A percentile compares a stretch with the other conserved stretches of the same genome.
Conservation (phyloP, 2,797 vertebrate genomes). For the Danio tinwini region DNA sequence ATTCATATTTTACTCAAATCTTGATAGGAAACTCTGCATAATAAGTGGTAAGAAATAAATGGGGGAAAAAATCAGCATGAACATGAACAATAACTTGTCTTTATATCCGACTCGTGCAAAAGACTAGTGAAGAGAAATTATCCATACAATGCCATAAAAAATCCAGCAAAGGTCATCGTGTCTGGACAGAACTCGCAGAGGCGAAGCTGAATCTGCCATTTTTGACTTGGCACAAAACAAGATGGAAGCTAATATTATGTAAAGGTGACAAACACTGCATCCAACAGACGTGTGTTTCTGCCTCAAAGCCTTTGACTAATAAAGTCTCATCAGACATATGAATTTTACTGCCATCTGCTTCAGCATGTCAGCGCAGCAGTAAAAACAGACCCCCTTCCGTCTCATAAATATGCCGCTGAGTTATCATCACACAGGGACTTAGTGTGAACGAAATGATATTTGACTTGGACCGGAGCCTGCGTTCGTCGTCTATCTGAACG, state of each 20-base stretch:
- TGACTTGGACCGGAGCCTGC: constrained; percentile 27
- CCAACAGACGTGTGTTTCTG: constrained; percentile 34
- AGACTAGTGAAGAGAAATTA: not conserved
- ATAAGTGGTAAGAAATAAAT: no score
- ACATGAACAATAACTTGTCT: not conserved
- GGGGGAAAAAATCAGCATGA: no score
- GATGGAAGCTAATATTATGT: constrained; percentile 37
- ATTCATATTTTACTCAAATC: no score
- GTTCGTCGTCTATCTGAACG: constrained; percentile 4
- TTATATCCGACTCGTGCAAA: not conserved
- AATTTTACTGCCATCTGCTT: constrained; percentile 74
- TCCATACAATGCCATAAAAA: not conserved
- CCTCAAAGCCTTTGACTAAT: constrained; percentile 37
- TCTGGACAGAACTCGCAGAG: constrained; percentile 11
- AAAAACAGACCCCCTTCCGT: constrained; percentile 66
- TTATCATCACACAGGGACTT: constrained; percentile 66
- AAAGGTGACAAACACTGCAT: constrained; percentile 31
- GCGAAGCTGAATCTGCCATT: constrained; percentile 1
- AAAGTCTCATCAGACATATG: constrained; percentile 48
- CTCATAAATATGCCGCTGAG: constrained; percentile 75
- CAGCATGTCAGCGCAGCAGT: constrained; percentile 69
- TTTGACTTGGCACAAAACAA: not conserved
- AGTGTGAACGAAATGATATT: constrained; percentile 51
- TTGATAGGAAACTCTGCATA: no score
- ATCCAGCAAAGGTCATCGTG: constrained; percentile 12